Percentiles rank a stretch among this genome's conserved stretches.
These are phyloP conservation scores for Carcinoscorpius rotundicauda DNA, from an alignment of 1,140 invertebrate species.

Conservation along the genomic window DNA sequence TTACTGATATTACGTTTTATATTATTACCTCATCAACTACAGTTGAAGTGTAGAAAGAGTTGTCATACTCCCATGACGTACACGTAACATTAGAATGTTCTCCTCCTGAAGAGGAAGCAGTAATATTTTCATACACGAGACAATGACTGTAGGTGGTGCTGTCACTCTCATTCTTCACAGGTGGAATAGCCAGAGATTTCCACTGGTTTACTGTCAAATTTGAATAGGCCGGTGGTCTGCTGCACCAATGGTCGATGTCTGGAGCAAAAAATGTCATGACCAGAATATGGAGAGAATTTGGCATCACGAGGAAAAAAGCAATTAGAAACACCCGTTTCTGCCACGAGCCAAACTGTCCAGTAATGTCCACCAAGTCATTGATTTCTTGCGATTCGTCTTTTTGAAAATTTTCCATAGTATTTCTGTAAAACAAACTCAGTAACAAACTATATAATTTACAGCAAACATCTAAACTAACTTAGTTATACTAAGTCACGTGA, in stretches of 20 bases:
- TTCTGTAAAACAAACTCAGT: no score
- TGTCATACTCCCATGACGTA: conserved; percentile 16
- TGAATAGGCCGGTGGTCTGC: conserved; percentile 6
- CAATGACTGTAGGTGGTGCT: neutral
- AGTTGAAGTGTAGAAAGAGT: conserved; percentile 17
- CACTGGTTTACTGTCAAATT: conserved; percentile 11
- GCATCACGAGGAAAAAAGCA: conserved; percentile 4
- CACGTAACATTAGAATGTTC: conserved; percentile 4
- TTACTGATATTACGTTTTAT: no score
- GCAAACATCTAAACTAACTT: no score
- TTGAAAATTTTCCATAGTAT: no score
- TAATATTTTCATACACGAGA: neutral
- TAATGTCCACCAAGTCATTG: conserved; percentile 4
- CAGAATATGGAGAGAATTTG: conserved; percentile 14
- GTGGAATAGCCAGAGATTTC: conserved; percentile 9
- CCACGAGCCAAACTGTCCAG: conserved; percentile 9
- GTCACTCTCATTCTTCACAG: neutral
- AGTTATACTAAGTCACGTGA: no score
- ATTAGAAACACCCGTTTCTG: conserved; percentile 12
- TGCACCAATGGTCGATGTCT: conserved; percentile 17
- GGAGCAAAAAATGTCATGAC: conserved; percentile 17
- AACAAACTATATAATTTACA: no score
- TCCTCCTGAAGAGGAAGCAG: neutral
- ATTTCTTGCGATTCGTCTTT: no score
- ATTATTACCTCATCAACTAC: conserved; percentile 12